Percentiles rank a stretch among this genome's conserved stretches.
Evolutionary conservation across 2,888 invertebrate species (phyloP).

Genomic region (Agrotis ipsilon): DNA sequence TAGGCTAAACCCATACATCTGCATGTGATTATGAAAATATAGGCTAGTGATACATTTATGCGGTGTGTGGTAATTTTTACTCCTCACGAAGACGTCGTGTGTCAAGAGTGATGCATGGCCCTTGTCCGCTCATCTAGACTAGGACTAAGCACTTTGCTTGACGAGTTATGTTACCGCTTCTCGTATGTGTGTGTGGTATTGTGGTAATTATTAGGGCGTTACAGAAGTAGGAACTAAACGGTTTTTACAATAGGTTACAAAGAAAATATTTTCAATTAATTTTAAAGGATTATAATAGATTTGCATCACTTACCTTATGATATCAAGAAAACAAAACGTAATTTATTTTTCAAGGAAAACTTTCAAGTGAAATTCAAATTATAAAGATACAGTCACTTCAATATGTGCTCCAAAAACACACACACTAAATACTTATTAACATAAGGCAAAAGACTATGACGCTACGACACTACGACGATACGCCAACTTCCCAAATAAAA

Average conservation of each 20-base stretch:
- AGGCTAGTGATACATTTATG: constrained; percentile 65
- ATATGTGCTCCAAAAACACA: no score
- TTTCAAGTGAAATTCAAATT: neutral
- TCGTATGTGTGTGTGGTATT: constrained; percentile 68
- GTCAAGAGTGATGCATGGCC: constrained; percentile 80
- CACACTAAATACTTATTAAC: neutral
- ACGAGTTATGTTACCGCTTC: constrained; percentile 76
- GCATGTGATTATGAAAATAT: constrained; percentile 66
- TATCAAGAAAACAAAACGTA: no score
- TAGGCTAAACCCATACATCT: constrained; percentile 35
- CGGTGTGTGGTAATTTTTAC: constrained; percentile 79
- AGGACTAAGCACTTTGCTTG: constrained; percentile 79
- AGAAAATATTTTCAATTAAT: neutral
- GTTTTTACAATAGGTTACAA: neutral
- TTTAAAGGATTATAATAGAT: no score
- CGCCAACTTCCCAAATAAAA: constrained; percentile 12
- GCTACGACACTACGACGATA: constrained; percentile 1
- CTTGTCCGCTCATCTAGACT: constrained; percentile 82
- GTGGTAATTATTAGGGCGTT: constrained; percentile 63
- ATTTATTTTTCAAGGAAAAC: neutral
- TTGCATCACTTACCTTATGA: neutral
- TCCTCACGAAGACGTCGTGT: constrained; percentile 75
- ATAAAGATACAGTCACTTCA: neutral
- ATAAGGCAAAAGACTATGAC: neutral
- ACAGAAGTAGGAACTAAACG: neutral